Conservation (phyloP, 2,888 invertebrate genomes). For the Drosophila eohydei region DNA sequence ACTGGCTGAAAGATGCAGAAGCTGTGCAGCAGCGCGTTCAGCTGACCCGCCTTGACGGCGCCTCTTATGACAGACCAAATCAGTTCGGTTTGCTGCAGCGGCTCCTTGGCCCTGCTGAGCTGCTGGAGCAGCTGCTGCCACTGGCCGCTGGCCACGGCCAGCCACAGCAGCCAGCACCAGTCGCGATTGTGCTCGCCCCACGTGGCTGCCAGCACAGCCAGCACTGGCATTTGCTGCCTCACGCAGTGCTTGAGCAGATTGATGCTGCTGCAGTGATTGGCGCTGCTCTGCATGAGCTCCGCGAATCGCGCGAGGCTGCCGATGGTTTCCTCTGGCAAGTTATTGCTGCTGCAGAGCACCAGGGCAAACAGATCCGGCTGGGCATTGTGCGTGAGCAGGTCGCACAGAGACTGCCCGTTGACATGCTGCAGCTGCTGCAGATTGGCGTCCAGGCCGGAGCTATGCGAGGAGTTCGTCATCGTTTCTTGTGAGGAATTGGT, state of each 20-base stretch:
- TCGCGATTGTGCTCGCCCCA: conserved; percentile 70
- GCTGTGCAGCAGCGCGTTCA: conserved; percentile 88
- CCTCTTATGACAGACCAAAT: conserved; percentile 77
- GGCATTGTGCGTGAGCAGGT: conserved; percentile 50
- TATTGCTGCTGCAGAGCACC: conserved; percentile 80
- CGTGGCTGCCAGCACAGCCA: conserved; percentile 82
- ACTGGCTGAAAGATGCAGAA: conserved; percentile 90
- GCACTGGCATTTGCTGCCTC: conserved; percentile 76
- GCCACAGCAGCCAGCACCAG: conserved; percentile 84
- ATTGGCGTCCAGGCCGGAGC: conserved; percentile 78
- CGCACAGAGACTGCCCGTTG: conserved; percentile 53
- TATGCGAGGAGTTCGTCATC: conserved; percentile 79
- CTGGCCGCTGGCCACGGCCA: conserved; percentile 79
- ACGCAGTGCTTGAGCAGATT: conserved; percentile 80
- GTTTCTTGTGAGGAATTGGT: conserved; percentile 78
- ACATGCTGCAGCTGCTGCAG: conserved; percentile 41
- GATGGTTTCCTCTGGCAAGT: conserved; percentile 64
- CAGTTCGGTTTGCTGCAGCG: conserved; percentile 61
- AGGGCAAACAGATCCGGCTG: conserved; percentile 83
- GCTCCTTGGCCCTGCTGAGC: conserved; percentile 38
- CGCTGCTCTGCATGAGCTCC: conserved; percentile 72
- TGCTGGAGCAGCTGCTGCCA: conserved; percentile 68
- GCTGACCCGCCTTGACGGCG: conserved; percentile 86
- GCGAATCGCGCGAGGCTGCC: conserved; percentile 62
- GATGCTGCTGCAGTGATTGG: conserved; percentile 67